Evolutionary conservation across 2,797 vertebrate genomes (phyloP), one percentile per base, ranked within the genome.

Genomic region (Emydoidea blandingii): DNA sequence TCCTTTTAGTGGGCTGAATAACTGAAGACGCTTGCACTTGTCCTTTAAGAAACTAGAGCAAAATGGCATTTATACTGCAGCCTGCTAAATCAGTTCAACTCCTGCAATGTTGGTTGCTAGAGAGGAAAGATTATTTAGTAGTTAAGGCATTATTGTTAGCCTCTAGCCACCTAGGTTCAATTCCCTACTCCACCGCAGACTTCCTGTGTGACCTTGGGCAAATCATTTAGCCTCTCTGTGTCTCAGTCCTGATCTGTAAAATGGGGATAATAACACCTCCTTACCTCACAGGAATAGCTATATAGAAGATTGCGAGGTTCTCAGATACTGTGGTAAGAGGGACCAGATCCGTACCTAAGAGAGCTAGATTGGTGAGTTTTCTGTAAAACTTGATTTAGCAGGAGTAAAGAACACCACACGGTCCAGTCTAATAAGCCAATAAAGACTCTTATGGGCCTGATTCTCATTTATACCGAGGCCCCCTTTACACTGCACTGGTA

Each of bases 51-150:
- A 53, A 53, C 5, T 4, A 52, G 50, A 50, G 49, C 21, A 54
- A 15, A 3, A 41, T 47, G 72, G 3, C 49, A 23, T 11, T 92
- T 78, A 4, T 12, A 6, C 15, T 1, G 1, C 31, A 65, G 76
- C 54, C 81, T 19, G 29, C 15, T 81, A 54, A 23, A 34, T 2
- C 0, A 6, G 1, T 11, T 41, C 25, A 21, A 37, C 12, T 78
- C 27, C 50, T 74, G 16, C 57, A 87, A 41, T 11, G n/a, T 23
- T 41, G 3, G 3, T 3, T 34, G 62, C 4, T n/a, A 2, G 4
- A 0, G 68, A 74, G 44, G 4, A 2, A 53, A 29, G 5, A 14
- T 0, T 1, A 23, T 29, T 54, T 41, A 18, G 6, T 18, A 47
- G 4, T 19, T 12, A 18, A 50, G n/a, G 11, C 5, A 1, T 14